Conservation (phyloP, 2,888 invertebrate species). For the Venusia cambrica region DNA sequence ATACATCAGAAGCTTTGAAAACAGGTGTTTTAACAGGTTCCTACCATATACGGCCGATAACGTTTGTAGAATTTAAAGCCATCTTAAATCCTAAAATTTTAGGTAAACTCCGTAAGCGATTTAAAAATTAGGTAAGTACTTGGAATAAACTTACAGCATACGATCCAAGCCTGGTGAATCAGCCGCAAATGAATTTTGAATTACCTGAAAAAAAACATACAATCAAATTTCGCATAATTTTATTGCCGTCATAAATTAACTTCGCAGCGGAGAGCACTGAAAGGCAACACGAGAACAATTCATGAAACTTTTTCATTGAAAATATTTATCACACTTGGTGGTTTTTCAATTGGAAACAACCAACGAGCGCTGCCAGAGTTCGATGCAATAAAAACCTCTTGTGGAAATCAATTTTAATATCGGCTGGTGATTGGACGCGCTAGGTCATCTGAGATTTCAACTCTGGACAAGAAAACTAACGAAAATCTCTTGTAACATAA, state of each 20-base stretch:
- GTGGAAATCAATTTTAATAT: conserved; percentile 62
- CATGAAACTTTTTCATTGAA: conserved; percentile 20
- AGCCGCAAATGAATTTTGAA: conserved; percentile 1
- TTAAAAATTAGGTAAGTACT: too few relatives aligned
- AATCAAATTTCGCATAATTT: conserved; percentile 1
- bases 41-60: too few relatives aligned
- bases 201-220: not conserved
- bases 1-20: too few relatives aligned
- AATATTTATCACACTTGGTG: conserved; percentile 32
- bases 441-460: not conserved
- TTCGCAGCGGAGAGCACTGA: conserved; percentile 9
- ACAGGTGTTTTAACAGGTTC: too few relatives aligned
- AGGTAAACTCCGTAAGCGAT: too few relatives aligned
- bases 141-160: too few relatives aligned
- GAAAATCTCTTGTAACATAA: too few relatives aligned
- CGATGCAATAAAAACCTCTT: conserved; percentile 45
- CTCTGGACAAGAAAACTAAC: conserved; percentile 8
- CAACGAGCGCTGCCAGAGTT: conserved; percentile 44
- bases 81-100: too few relatives aligned
- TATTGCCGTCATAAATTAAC: conserved; percentile 11
- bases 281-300: conserved; percentile 9
- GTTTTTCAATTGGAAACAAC: conserved; percentile 40
- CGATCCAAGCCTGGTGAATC: too few relatives aligned
- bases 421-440: conserved; percentile 26
- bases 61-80: too few relatives aligned